Conservation (phyloP, 2,113 vertebrate species). For the Erythrolamprus reginae region DNA sequence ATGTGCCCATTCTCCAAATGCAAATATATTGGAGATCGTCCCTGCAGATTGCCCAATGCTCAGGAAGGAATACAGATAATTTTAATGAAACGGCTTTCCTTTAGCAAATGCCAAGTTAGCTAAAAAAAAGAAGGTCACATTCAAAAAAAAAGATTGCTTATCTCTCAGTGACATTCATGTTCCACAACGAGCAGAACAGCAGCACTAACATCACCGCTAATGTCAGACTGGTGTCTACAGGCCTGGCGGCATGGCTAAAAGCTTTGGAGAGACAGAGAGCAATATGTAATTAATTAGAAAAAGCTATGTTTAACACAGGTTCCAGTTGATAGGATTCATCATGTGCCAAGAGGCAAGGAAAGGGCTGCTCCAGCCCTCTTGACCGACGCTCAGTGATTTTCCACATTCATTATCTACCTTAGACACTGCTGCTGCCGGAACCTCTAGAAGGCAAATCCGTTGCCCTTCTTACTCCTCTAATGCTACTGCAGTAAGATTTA, state of each 20-base stretch:
- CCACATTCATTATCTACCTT: constrained; percentile 6
- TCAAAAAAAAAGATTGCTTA: constrained; percentile 12
- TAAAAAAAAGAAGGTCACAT: constrained; percentile 17
- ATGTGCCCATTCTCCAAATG: constrained; percentile 15
- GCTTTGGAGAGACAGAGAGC: neutral
- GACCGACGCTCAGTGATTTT: constrained; percentile 15
- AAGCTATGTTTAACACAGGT: constrained; percentile 30
- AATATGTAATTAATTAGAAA: constrained; percentile 29
- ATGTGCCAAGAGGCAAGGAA: constrained; percentile 25
- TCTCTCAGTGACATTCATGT: constrained; percentile 22
- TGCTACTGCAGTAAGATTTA: neutral
- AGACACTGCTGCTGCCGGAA: neutral
- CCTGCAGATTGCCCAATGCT: constrained; percentile 9
- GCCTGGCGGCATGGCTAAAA: neutral
- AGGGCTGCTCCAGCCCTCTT: neutral
- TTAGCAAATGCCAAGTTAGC: constrained; percentile 26
- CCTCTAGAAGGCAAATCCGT: neutral
- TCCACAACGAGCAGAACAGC: neutral
- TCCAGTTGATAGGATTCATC: constrained; percentile 24
- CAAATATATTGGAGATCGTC: constrained; percentile 15
- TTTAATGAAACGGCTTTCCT: constrained; percentile 20
- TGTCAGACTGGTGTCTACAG: neutral
- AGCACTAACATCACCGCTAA: neutral
- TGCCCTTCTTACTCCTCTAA: neutral
- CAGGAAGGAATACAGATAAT: constrained; percentile 21